Conservation (phyloP, 1,140 invertebrate genomes). For the Dryas iulia region DNA sequence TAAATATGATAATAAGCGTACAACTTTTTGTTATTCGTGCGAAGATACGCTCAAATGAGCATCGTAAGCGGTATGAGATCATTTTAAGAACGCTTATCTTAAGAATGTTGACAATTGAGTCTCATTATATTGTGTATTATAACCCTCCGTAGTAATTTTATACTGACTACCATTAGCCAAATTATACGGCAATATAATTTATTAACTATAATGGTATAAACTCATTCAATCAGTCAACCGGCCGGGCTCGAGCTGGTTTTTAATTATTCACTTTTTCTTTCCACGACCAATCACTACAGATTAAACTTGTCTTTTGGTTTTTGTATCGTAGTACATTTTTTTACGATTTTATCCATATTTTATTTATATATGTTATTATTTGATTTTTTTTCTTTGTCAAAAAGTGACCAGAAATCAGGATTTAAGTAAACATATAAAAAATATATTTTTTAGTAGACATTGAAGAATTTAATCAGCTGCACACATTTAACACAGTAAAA, state of each 20-base stretch:
- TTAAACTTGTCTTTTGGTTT: slow-evolving; percentile 21
- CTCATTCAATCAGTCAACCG: slow-evolving; percentile 32
- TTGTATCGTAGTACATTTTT: not conserved
- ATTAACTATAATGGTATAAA: slow-evolving; percentile 33
- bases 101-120: slow-evolving; percentile 5
- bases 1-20: not conserved
- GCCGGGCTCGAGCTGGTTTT: slow-evolving; percentile 23
- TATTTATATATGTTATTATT: not conserved
- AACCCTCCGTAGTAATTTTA: not conserved
- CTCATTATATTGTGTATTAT: slow-evolving; percentile 4
- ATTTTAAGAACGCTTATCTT: not conserved
- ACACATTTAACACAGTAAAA: not conserved
- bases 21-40: not conserved
- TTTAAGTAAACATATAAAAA: not conserved
- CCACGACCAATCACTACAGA: slow-evolving; percentile 22
- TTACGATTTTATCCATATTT: not conserved
- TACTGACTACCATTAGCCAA: slow-evolving; percentile 6
- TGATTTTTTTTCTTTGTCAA: not conserved
- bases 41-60: not conserved
- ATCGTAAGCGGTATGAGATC: not conserved
- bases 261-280: slow-evolving; percentile 34
- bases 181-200: slow-evolving; percentile 37
- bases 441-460: not conserved
- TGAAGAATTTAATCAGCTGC: not conserved
- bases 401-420: not conserved